phyloP scores from a whole-genome alignment of 2,113 vertebrate genomes.

The Echinops telfairi region DNA sequence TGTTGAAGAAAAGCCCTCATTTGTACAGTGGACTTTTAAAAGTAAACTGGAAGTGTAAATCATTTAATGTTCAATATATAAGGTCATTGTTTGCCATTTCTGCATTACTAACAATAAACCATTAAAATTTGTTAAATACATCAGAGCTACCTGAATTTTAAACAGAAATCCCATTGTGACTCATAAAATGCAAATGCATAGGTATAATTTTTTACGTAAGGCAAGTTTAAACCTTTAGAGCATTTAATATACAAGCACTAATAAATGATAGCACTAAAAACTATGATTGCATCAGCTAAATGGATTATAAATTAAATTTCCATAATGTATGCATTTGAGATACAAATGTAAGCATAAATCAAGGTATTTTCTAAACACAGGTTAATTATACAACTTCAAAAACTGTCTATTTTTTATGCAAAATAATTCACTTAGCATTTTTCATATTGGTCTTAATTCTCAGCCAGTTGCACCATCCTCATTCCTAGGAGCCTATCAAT shows the following conservation, averaged over 20 bases:
- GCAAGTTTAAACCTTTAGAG: slow-evolving; percentile 91
- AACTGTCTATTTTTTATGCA: slow-evolving; percentile 98
- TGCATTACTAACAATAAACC: slow-evolving; percentile 86
- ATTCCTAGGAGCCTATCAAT: slow-evolving; percentile 95
- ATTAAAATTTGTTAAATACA: slow-evolving; percentile 84
- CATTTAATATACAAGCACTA: slow-evolving; percentile 96
- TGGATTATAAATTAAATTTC: slow-evolving; percentile 99
- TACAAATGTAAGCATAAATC: slow-evolving; percentile 96
- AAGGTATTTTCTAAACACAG: slow-evolving; percentile 99
- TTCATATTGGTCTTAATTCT: slow-evolving; percentile 88
- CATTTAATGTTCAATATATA: slow-evolving; percentile 80
- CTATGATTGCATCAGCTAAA: slow-evolving; percentile 98
- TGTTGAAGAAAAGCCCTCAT: slow-evolving; percentile 83
- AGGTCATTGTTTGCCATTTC: slow-evolving; percentile 87
- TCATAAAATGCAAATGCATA: slow-evolving; percentile 95
- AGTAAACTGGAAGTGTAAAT: slow-evolving; percentile 86
- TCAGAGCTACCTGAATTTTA: slow-evolving; percentile 90
- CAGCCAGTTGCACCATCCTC: slow-evolving; percentile 86
- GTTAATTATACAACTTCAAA: slow-evolving; percentile 97
- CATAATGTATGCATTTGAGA: slow-evolving; percentile 98
- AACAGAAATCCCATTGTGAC: slow-evolving; percentile 93
- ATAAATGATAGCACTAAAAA: slow-evolving; percentile 99
- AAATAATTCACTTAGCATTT: slow-evolving; percentile 99
- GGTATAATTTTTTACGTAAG: slow-evolving; percentile 90
- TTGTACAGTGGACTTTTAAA: slow-evolving; percentile 83